Base-by-base conservation (phyloP, 2,888 invertebrate species). In the Coleophora deauratella region DNA sequence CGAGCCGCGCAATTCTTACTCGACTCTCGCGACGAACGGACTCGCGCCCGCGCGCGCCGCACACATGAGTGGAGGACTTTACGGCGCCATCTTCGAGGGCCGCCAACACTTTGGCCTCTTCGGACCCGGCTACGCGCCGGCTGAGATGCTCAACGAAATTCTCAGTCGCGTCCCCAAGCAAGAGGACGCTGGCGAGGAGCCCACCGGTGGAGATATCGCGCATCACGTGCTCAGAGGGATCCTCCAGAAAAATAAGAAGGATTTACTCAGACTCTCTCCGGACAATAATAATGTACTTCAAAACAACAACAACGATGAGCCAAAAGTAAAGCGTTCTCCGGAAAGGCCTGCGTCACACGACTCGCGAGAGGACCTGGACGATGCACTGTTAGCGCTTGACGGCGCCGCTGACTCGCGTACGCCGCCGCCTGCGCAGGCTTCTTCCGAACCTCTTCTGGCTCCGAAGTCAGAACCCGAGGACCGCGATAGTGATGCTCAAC, bases 1-100 rank as follows among this genome's bases (percentile, higher is more conserved):
- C 72, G 95, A 96, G 89, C 93, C 94, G 86, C 92, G 95, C 87
- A 96, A 95, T 90, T 93, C 94, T 86, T 96, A 96, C 89, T 94
- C 84, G 65, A 81, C 82, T 77, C 82, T 82, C 78, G 76, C 76
- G 77, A 78, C 84, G 82, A 82, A 79, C 81, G 84, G 82, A 74
- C 74, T 61, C 66, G 82, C 84, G 84, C 84, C 80, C 80, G 82
- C 74, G 84, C 81, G 84, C 84, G 91, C 91, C 88, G 91, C 91
- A 84, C 93, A 91, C 88, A 92, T 94, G 88, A 91, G 93, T 76
- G 91, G 92, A 81, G 91, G 93, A 88, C 88, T 95, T 68, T 95
- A 94, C 92, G 91, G 93, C 87, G 92, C 93, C 82, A 91, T 94
- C 88, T 92, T 94, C 84, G 90, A 91, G 87, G 91, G 90, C 85